Percentiles rank a stretch among this genome's conserved stretches.
phyloP scores from a whole-genome alignment of 2,797 vertebrate species.

The Peromyscus nudipes region DNA sequence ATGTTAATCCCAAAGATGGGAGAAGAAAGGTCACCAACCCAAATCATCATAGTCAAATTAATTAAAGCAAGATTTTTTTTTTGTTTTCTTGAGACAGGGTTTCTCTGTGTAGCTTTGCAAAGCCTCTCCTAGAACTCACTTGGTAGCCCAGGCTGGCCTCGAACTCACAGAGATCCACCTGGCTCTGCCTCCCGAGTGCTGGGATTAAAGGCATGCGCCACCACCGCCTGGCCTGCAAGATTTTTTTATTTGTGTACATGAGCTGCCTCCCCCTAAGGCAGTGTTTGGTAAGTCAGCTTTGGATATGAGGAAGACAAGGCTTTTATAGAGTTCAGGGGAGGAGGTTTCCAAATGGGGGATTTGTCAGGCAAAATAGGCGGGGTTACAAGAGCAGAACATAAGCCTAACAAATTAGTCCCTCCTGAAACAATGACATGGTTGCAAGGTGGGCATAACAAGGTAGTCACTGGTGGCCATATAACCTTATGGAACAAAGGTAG shows the following conservation, averaged over 20 bases:
- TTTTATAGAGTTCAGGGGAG: not conserved
- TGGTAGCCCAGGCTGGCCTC: too few species aligned
- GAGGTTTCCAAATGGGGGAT: not conserved
- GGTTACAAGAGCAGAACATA: not conserved
- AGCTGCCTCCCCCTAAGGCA: not conserved
- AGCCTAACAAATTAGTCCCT: not conserved
- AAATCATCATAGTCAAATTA: not conserved
- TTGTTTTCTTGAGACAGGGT: too few species aligned
- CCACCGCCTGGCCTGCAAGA: too few species aligned
- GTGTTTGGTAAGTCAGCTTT: not conserved
- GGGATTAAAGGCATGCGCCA: too few species aligned
- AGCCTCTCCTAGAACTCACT: too few species aligned
- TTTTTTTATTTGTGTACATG: not conserved
- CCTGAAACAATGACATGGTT: not conserved
- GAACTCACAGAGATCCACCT: too few species aligned
- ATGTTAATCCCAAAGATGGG: not conserved
- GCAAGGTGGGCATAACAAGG: not conserved
- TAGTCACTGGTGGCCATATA: not conserved
- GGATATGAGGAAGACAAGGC: not conserved
- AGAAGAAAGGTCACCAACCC: not conserved
- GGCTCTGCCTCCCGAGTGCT: too few species aligned
- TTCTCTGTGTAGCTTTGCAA: too few species aligned
- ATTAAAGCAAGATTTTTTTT: not conserved
- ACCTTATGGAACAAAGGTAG: not conserved
- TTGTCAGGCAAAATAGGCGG: not conserved